These are phyloP conservation scores for Hyalella azteca DNA, from an alignment of 2,888 invertebrate genomes.

Conservation along the genomic window DNA sequence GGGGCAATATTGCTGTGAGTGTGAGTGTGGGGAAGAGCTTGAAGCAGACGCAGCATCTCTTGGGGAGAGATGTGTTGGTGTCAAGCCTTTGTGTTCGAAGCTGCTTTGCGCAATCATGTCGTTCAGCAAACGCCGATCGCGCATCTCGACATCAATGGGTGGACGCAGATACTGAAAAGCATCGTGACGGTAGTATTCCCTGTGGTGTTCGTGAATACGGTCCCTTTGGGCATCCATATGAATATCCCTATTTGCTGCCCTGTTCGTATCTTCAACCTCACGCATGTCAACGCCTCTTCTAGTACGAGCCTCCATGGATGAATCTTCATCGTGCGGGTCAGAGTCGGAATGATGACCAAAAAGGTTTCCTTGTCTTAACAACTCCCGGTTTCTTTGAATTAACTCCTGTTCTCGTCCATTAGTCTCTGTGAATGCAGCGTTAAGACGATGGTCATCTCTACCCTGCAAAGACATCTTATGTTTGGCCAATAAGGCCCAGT, in stretches of 20 bases:
- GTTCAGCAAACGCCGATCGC: constrained; percentile 43
- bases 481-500: background rate
- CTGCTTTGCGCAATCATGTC: constrained; percentile 50
- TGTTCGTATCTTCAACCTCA: background rate
- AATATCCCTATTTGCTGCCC: background rate
- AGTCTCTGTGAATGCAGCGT: background rate
- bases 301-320: background rate
- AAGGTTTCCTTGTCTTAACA: background rate
- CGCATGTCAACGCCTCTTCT: background rate
- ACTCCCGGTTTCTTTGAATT: background rate
- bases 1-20: constrained; percentile 34
- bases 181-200: constrained; percentile 13
- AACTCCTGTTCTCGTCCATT: background rate
- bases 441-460: background rate
- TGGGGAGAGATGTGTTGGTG: background rate
- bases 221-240: no score
- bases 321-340: background rate
- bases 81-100: constrained; percentile 36
- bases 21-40: constrained; percentile 45
- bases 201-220: background rate
- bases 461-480: background rate
- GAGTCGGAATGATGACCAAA: constrained; percentile 4
- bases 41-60: constrained; percentile 49
- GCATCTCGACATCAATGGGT: background rate
- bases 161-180: background rate